phyloP scores from a whole-genome alignment of 1,140 invertebrate genomes.

The Solenopsis invicta region DNA sequence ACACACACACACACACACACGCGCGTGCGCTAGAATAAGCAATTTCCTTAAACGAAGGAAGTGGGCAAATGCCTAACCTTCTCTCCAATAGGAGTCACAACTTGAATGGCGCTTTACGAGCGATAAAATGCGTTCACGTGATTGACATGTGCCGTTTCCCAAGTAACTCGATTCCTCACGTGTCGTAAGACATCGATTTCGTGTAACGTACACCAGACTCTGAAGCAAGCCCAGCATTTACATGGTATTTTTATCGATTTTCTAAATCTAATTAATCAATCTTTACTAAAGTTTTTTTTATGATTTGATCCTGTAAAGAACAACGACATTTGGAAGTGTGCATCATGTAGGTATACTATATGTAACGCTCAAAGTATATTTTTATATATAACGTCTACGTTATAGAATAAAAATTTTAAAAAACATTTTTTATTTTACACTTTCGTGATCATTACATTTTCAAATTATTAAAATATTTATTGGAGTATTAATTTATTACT shows the following conservation, averaged over 20 bases:
- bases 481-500: background rate
- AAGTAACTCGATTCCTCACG: background rate
- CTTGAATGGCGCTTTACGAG: conserved; percentile 65
- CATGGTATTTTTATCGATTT: background rate
- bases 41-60: conserved; percentile 75
- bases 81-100: conserved; percentile 69
- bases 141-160: conserved; percentile 65
- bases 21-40: conserved; percentile 31
- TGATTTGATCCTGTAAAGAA: background rate
- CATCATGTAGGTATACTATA: no score
- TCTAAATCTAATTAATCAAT: background rate
- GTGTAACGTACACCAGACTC: background rate
- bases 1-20: background rate
- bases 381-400: background rate
- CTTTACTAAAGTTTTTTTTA: background rate
- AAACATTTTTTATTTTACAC: background rate
- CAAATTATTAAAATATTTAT: background rate
- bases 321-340: background rate
- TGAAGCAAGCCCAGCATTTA: background rate
- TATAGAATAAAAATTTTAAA: background rate
- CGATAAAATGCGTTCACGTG: conserved; percentile 60
- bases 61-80: conserved; percentile 72
- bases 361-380: background rate
- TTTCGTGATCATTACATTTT: background rate
- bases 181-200: conserved; percentile 26